A percentile compares a stretch with the other conserved stretches of the same genome.
Evolutionary conservation across 2,113 vertebrate genomes (phyloP).

Genomic region (Lepus europaeus): DNA sequence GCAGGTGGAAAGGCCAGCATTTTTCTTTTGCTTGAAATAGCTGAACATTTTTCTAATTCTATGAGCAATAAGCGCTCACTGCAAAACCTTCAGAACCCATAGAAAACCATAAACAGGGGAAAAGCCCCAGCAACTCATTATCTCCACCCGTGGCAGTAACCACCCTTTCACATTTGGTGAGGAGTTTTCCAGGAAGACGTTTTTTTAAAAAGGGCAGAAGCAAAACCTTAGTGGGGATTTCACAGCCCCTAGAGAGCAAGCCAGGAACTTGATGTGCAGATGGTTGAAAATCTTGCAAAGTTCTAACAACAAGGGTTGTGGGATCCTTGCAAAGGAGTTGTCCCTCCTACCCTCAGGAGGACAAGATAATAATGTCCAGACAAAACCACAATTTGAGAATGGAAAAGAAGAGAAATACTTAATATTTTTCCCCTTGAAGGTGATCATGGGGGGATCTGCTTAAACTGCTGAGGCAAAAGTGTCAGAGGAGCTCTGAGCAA

Average conservation of each 20-base stretch:
- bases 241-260: not conserved
- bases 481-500: not conserved
- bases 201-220: not conserved
- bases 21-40: not conserved
- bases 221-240: not conserved
- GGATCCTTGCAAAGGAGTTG: not conserved
- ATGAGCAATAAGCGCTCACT: not conserved
- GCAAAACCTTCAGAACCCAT: not conserved
- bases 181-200: not conserved
- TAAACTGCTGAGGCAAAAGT: not conserved
- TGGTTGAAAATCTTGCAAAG: not conserved
- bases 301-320: not conserved
- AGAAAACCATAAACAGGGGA: not conserved
- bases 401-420: not conserved
- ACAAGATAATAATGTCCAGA: not conserved
- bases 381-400: not conserved
- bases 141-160: not conserved
- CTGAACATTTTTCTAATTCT: not conserved
- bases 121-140: not conserved
- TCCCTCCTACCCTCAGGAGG: not conserved
- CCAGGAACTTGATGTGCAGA: not conserved
- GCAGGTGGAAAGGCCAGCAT: not conserved
- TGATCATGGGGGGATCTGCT: not conserved
- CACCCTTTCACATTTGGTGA: not conserved
- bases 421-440: not conserved